Percentiles rank a stretch among this genome's conserved stretches.
Conservation (phyloP, 2,888 invertebrate genomes). For the Euzophera pinguis region DNA sequence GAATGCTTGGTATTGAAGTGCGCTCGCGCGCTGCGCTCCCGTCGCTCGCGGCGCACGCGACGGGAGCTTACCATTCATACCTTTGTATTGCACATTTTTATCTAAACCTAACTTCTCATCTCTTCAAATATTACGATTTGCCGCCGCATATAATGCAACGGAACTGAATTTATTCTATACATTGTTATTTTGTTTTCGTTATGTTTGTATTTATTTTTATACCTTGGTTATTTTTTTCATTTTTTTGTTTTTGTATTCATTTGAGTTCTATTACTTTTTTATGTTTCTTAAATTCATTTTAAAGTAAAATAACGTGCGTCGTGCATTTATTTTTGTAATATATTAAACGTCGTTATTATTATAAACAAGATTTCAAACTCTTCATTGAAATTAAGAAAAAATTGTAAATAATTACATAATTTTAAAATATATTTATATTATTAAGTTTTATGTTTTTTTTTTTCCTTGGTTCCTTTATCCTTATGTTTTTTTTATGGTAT, state of each 20-base stretch:
- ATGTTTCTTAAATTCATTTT: slow-evolving; percentile 75
- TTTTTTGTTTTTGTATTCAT: slow-evolving; percentile 60
- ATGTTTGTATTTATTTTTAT: slow-evolving; percentile 79
- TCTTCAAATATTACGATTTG: slow-evolving; percentile 62
- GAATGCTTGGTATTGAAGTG: slow-evolving; percentile 47
- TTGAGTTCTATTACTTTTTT: slow-evolving; percentile 71
- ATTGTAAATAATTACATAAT: slow-evolving; percentile 78
- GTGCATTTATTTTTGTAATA: slow-evolving; percentile 78
- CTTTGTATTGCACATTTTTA: slow-evolving; percentile 59
- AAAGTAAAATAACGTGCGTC: slow-evolving; percentile 64
- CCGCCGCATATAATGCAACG: slow-evolving; percentile 37
- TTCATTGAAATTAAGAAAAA: no score
- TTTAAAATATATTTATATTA: slow-evolving; percentile 81
- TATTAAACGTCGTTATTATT: slow-evolving; percentile 50
- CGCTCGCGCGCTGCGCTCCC: slow-evolving; percentile 28
- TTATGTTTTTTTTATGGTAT: slow-evolving; percentile 49
- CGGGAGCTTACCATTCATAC: slow-evolving; percentile 52
- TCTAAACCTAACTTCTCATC: slow-evolving; percentile 51
- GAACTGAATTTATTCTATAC: slow-evolving; percentile 42
- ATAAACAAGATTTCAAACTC: slow-evolving; percentile 22
- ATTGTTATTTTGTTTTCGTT: slow-evolving; percentile 60
- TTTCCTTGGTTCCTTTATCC: slow-evolving; percentile 69
- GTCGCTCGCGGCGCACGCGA: slow-evolving; percentile 57
- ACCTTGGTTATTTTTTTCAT: slow-evolving; percentile 60
- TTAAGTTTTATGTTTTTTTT: slow-evolving; percentile 72